A percentile compares a stretch with the other conserved stretches of the same genome.
Conservation (phyloP, 92 coral and sea anemone genomes). For the Epizoanthus rinbou region DNA sequence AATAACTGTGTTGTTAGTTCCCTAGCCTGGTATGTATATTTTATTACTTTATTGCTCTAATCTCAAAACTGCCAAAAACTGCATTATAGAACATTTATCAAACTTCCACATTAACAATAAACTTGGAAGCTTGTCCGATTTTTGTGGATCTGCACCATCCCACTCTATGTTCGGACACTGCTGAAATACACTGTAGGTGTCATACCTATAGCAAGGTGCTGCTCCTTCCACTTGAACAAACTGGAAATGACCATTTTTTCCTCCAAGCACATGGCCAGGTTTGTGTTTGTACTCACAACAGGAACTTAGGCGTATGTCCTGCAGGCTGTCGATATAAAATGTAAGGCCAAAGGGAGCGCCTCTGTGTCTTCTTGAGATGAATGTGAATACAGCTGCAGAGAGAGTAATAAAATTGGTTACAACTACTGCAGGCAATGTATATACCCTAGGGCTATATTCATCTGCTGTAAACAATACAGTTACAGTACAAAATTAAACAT, state of each 20-base stretch:
- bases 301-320: constrained; percentile 93
- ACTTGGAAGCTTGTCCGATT: no score
- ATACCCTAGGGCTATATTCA: no score
- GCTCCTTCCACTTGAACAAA: constrained; percentile 97
- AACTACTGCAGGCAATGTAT: neutral
- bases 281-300: constrained; percentile 99
- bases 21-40: no score
- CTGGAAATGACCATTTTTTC: constrained; percentile 96
- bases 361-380: constrained; percentile 95
- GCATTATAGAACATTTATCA: no score
- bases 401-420: neutral
- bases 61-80: no score
- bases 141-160: neutral
- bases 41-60: no score
- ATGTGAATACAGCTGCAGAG: constrained; percentile 88
- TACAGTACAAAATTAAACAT: no score
- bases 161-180: neutral
- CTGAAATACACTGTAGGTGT: neutral
- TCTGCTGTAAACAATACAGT: no score
- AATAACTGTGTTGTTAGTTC: no score
- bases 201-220: constrained; percentile 96
- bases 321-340: constrained; percentile 95
- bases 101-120: no score
- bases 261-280: constrained; percentile 91
- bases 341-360: constrained; percentile 99